Evolutionary conservation across 2,113 vertebrate species (phyloP).

Genomic region (Caranx melampygus): DNA sequence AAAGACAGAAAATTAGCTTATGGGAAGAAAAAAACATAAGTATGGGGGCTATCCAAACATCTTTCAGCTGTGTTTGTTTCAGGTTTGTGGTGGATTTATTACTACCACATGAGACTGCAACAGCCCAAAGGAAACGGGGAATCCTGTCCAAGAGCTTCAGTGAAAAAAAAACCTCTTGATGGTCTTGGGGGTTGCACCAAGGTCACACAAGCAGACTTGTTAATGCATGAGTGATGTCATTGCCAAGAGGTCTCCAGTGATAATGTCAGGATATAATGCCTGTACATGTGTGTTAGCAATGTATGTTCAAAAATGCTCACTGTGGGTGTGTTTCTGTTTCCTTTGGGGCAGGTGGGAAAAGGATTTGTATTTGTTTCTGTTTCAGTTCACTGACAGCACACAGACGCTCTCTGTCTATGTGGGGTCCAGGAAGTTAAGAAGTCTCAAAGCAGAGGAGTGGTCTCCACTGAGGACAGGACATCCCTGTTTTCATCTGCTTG

Average conservation of each 20-base stretch:
- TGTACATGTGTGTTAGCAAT: constrained; percentile 1
- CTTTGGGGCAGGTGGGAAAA: constrained; percentile 8
- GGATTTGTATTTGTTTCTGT: constrained; percentile 54
- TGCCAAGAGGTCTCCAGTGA: constrained; percentile 46
- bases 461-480: constrained; percentile 28
- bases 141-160: constrained; percentile 63
- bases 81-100: constrained; percentile 72
- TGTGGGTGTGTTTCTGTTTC: constrained; percentile 33
- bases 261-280: constrained; percentile 49
- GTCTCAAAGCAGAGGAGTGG: constrained; percentile 51
- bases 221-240: constrained; percentile 69
- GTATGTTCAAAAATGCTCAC: background rate
- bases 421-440: constrained; percentile 42
- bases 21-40: constrained; percentile 16
- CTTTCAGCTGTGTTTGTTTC: constrained; percentile 69
- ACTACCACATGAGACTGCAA: constrained; percentile 67
- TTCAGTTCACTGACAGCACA: constrained; percentile 58
- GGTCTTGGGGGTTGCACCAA: constrained; percentile 45
- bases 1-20: constrained; percentile 38
- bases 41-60: constrained; percentile 61
- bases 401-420: constrained; percentile 53
- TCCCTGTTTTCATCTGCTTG: constrained; percentile 21
- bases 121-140: constrained; percentile 66
- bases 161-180: constrained; percentile 55
- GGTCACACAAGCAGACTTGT: constrained; percentile 54